Percentiles rank a stretch among this genome's conserved stretches.
Conservation (phyloP, 2,113 vertebrate genomes). For the Rhea pennata region DNA sequence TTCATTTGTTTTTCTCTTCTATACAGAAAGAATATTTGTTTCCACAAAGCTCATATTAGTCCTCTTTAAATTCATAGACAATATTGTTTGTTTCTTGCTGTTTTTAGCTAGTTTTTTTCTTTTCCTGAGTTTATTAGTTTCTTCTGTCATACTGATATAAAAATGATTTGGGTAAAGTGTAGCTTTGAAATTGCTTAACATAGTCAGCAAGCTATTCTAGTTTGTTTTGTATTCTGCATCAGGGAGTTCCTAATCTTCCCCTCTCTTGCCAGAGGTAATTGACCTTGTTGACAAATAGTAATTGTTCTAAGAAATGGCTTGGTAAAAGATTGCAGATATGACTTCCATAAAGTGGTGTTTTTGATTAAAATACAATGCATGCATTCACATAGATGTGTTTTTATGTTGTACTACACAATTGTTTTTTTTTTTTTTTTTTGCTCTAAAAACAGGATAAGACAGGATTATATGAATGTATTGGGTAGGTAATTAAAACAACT, state of each 20-base stretch:
- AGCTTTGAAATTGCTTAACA: neutral
- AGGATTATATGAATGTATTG: neutral
- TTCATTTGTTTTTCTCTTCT: neutral
- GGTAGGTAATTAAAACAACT: neutral
- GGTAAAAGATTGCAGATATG: neutral
- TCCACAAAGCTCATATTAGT: neutral
- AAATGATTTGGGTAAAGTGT: neutral
- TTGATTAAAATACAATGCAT: neutral
- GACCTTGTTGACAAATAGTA: neutral
- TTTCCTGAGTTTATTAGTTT: neutral
- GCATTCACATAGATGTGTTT: neutral
- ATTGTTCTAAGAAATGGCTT: neutral
- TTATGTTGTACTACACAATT: neutral
- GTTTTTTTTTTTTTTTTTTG: neutral
- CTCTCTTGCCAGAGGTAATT: constrained; percentile 24
- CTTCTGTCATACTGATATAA: neutral
- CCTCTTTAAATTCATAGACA: neutral
- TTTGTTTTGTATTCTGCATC: neutral
- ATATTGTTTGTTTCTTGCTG: neutral
- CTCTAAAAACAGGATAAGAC: neutral
- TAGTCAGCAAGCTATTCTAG: neutral
- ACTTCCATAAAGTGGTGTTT: neutral
- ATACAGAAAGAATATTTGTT: neutral
- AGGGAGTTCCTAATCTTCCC: neutral
- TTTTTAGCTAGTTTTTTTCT: neutral